Conservation (phyloP, 2,113 vertebrate genomes). For the Epinephelus moara region DNA sequence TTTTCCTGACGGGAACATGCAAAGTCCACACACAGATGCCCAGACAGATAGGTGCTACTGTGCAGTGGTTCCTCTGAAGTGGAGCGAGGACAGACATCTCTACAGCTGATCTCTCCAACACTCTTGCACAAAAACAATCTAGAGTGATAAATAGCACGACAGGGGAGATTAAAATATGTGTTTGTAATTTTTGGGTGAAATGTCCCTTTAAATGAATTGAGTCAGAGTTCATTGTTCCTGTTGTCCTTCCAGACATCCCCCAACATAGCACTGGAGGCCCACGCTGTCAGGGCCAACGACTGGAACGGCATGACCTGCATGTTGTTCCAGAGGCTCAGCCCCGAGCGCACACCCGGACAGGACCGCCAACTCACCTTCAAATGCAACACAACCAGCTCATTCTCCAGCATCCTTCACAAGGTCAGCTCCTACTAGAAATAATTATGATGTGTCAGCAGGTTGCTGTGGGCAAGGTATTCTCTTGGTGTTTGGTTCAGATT, state of each 20-base stretch:
- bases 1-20: neutral
- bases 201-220: neutral
- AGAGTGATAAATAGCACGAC: too few relatives aligned
- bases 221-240: neutral
- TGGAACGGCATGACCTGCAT: constrained; percentile 98
- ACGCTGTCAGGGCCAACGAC: constrained; percentile 89
- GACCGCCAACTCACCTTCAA: constrained; percentile 97
- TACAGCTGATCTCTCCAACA: too few relatives aligned
- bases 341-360: constrained; percentile 84
- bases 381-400: constrained; percentile 94
- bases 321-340: constrained; percentile 91
- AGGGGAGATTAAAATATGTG: too few relatives aligned
- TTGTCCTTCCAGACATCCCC: constrained; percentile 90
- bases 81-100: too few relatives aligned
- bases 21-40: neutral
- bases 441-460: neutral
- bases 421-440: constrained; percentile 69
- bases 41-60: neutral
- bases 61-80: too few relatives aligned
- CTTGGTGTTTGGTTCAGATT: neutral
- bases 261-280: constrained; percentile 96
- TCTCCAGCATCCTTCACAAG: constrained; percentile 93
- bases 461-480: neutral
- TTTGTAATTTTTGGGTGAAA: neutral
- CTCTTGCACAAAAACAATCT: too few relatives aligned